These are phyloP conservation scores for Coleophora deauratella DNA, from an alignment of 2,888 invertebrate species.

Conservation along the genomic window DNA sequence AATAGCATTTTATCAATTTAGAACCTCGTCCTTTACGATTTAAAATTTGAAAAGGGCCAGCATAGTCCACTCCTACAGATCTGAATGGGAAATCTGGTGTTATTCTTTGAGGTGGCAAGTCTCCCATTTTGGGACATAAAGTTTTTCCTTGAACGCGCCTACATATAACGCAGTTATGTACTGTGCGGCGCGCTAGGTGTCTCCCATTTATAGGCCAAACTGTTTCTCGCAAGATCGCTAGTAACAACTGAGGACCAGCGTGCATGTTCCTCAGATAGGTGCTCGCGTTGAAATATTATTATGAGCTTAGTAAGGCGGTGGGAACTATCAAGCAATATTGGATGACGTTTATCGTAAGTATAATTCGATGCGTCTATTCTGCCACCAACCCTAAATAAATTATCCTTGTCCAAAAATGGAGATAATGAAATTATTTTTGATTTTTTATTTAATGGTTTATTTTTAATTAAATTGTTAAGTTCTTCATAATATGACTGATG, in stretches of 20 bases:
- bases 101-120: conserved; percentile 6
- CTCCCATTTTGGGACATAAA: conserved; percentile 7
- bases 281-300: neutral
- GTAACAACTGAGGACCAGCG: conserved; percentile 6
- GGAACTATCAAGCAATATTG: neutral
- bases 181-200: conserved; percentile 7
- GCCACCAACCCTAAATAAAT: conserved; percentile 15
- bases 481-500: neutral
- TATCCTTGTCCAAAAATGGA: conserved; percentile 9
- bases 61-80: conserved; percentile 7
- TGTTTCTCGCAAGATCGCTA: conserved; percentile 1
- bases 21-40: conserved; percentile 10
- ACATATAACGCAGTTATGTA: conserved; percentile 10
- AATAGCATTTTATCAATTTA: conserved; percentile 14
- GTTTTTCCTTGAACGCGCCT: conserved; percentile 9
- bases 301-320: neutral
- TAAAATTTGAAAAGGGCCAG: conserved; percentile 3
- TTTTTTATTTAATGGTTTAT: conserved; percentile 2
- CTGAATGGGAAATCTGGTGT: conserved; percentile 5
- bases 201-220: conserved; percentile 6
- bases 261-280: conserved; percentile 1
- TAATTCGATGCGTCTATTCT: conserved; percentile 13
- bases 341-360: conserved; percentile 2
- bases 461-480: neutral
- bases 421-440: conserved; percentile 5